Evolutionary conservation across 2,888 invertebrate genomes (phyloP).

Genomic region (Cantharis flavilabris): DNA sequence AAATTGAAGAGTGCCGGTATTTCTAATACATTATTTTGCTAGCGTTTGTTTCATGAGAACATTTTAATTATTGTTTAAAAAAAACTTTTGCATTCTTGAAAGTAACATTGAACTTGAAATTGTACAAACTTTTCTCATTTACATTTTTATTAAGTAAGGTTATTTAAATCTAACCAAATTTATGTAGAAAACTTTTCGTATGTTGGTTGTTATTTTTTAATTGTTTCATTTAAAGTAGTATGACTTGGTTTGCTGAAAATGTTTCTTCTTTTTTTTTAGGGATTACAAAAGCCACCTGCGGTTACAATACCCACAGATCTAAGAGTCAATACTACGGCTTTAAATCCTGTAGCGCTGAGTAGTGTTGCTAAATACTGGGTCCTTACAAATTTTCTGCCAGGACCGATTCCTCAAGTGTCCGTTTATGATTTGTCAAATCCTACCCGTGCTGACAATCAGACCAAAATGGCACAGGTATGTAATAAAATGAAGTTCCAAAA

Average conservation of each 20-base stretch:
- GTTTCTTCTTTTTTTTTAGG: conserved; percentile 39
- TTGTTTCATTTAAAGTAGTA: neutral
- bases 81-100: neutral
- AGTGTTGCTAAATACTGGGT: conserved; percentile 84
- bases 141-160: neutral
- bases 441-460: conserved; percentile 63
- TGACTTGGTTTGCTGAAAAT: neutral
- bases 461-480: conserved; percentile 65
- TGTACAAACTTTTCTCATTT: neutral
- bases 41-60: neutral
- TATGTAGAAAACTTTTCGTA: neutral
- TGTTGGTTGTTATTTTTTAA: neutral
- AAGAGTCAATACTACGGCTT: conserved; percentile 66
- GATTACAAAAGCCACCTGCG: conserved; percentile 53
- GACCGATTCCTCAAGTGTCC: conserved; percentile 75
- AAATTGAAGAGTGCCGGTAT: conserved; percentile 3
- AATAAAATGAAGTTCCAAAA: neutral
- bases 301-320: conserved; percentile 65
- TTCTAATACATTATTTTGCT: neutral
- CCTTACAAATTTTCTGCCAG: conserved; percentile 79
- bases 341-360: conserved; percentile 71
- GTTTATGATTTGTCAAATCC: conserved; percentile 69
- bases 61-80: neutral
- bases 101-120: conserved; percentile 3
- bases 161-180: neutral